Evolutionary conservation across 2,888 invertebrate species (phyloP), one percentile per base, ranked within the genome.

Genomic region (Thymelicus acteon): DNA sequence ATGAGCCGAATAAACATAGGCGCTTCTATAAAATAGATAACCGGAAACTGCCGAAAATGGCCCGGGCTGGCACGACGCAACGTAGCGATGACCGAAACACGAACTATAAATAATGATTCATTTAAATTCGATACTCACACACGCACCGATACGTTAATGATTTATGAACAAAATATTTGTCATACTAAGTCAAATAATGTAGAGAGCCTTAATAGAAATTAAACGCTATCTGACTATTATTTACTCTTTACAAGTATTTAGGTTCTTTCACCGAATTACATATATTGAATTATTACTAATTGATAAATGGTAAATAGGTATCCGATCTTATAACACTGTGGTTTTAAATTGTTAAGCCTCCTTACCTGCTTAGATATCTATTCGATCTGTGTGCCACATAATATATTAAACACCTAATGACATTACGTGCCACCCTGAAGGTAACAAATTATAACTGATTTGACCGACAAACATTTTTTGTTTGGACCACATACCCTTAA

Each of bases 381-480:
- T 76, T 82, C 74, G 72, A 78, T 75, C 79, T 79, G 80, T 82
- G 79, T 80, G 64, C 69, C 82, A 82, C 74, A 83, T 85, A 85
- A 87, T 88, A 86, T 88, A 88, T 88, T 84, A 84, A 82, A 82
- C 82, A 81, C 73, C 83, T 82, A 82, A 85, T 89, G 89, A 90
- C 83, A 82, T 82, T 65, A 71, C 83, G 86, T 88, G 84, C 93
- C 93, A 93, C 93, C 93, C 89, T 85, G 90, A 89, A 90, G 89
- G 87, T 81, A 85, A 91, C 90, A 90, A 90, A 92, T 90, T 85
- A 88, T 80, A 78, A 75, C 80, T 82, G 83, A 80, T 81, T 82
- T 84, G 83, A 75, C 91, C 92, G 89, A 91, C 90, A 90, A 89
- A 88, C 84, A 87, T 90, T 91, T 92, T 90, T 90, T 88, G 82